Evolutionary conservation across 2,888 invertebrate species (phyloP).

Genomic region (Catonia carolina): DNA sequence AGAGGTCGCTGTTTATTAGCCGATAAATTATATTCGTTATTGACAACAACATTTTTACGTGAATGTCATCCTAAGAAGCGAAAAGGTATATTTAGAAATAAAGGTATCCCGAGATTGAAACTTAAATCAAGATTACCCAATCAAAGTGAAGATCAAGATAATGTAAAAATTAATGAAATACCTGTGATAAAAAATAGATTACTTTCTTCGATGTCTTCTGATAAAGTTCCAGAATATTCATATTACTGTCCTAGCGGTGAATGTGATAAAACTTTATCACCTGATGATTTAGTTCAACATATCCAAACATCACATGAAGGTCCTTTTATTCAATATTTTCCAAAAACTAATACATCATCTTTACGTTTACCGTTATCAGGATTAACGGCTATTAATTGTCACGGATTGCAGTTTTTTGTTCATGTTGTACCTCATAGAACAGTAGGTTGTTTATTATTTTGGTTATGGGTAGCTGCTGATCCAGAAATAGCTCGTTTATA

Average conservation of each 20-base stretch:
- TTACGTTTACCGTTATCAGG: conserved; percentile 18
- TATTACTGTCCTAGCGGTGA: conserved; percentile 9
- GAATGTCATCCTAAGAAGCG: conserved; percentile 16
- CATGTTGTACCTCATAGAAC: conserved; percentile 6
- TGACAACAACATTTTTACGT: conserved; percentile 23
- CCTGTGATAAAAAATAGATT: no score
- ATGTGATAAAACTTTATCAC: not conserved
- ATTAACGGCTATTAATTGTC: conserved; percentile 7
- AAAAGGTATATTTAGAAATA: conserved; percentile 9
- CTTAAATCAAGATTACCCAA: not conserved
- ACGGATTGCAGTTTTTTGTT: conserved; percentile 10
- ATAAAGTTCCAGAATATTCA: no score
- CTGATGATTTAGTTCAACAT: not conserved
- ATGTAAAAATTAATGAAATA: no score
- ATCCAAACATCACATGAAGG: conserved; percentile 17
- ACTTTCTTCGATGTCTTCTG: no score
- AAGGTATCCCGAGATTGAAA: not conserved
- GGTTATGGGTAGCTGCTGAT: conserved; percentile 18
- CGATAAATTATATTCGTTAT: conserved; percentile 41
- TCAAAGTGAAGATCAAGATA: not conserved
- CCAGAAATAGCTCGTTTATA: not conserved
- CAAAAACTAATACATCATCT: conserved; percentile 12
- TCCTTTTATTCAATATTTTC: conserved; percentile 22
- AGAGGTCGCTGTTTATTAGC: conserved; percentile 46
- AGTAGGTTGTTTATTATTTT: conserved; percentile 13